Base-by-base conservation (phyloP, 2,888 invertebrate species). In the Myopa tessellatipennis region DNA sequence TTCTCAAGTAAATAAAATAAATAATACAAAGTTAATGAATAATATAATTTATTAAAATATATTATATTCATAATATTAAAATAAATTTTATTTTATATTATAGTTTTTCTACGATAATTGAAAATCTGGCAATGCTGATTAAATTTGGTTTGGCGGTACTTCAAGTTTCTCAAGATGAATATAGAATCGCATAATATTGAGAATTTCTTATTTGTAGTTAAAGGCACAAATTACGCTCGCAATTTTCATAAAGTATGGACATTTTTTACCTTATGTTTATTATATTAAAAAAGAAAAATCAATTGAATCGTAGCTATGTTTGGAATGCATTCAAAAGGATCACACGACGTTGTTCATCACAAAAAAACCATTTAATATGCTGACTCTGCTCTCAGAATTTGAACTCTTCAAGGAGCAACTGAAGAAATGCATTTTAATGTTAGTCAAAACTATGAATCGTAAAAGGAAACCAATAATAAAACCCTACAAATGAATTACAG, bases 301-400 rank as follows among this genome's bases (percentile, higher is more conserved):
- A 36, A 50, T n/a, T 55, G 16, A 63, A 5, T n/a, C 79, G 77
- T 36, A 85, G 85, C 60, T 84, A 18, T 83, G 83, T 26, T 78
- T 85, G 50, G 71, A 76, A 68, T 81, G 79, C n/a, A 80, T 82
- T 3, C 77, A 80, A 34, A 68, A 60, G 6, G 82, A 79, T 58
- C 18, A 16, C 6, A 38, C 76, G 16, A 80, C 81, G 2, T 18
- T 80, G 18, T 65, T 82, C 8, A 68, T 82, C 1, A 78, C 81
- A 3, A 67, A 77, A 0, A 63, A 69, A 63, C 40, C 68, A 3
- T 74, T 63, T 18, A 78, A 81, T 69, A 60, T 82, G 73, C 73
- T 80, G 10, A 65, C 76, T 16, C 52, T 79, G 34, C 12, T 80
- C 12, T 16, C 36, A 4, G 67, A 79, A 26, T 16, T 78, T 34